These are phyloP conservation scores for Lathronympha strigana DNA, from an alignment of 2,888 invertebrate genomes.

Conservation along the genomic window DNA sequence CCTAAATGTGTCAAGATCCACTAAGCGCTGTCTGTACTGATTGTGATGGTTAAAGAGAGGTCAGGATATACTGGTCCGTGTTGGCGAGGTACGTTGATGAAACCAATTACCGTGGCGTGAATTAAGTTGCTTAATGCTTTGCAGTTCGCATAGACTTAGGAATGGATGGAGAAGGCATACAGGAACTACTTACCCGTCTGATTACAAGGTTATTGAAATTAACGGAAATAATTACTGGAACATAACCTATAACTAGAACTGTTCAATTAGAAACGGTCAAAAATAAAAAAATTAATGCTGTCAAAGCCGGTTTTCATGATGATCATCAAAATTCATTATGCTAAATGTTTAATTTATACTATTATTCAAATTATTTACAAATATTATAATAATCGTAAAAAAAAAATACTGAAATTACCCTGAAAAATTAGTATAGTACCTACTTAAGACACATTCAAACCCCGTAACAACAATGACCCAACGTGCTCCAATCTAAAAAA, in stretches of 20 bases:
- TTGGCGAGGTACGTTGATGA: conserved; percentile 62
- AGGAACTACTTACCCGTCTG: neutral
- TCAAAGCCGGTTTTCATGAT: too few species aligned
- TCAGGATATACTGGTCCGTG: conserved; percentile 36
- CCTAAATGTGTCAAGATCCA: conserved; percentile 19
- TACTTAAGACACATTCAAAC: too few species aligned
- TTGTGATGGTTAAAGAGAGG: conserved; percentile 26
- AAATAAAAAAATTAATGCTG: too few species aligned
- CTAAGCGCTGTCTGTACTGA: conserved; percentile 2
- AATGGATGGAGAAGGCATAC: conserved; percentile 43
- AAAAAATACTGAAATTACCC: too few species aligned
- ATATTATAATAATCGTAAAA: too few species aligned
- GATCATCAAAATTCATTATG: too few species aligned
- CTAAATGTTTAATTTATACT: too few species aligned
- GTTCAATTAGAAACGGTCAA: too few species aligned
- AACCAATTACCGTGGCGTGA: conserved; percentile 74
- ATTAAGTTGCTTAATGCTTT: conserved; percentile 65
- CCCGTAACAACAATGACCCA: conserved; percentile 1
- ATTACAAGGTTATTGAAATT: too few species aligned
- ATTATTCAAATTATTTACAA: too few species aligned
- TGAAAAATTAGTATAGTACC: too few species aligned
- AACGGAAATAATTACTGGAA: neutral
- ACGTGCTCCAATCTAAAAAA: conserved; percentile 23
- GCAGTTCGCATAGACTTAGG: conserved; percentile 49
- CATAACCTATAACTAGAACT: too few species aligned